These are phyloP conservation scores for Thelaira solivaga DNA, from an alignment of 2,888 invertebrate genomes.

Conservation along the genomic window DNA sequence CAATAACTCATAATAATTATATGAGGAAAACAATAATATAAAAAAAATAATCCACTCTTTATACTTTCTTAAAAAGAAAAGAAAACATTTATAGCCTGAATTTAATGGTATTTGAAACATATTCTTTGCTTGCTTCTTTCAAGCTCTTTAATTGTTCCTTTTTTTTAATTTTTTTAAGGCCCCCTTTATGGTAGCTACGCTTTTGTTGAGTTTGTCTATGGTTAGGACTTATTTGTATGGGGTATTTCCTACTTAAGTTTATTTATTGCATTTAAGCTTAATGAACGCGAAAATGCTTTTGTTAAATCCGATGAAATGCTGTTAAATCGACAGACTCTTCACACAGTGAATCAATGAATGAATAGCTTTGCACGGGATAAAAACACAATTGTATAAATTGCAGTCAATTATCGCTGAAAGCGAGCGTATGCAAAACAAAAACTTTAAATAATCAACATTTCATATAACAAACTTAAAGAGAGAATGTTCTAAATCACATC, in stretches of 20 bases:
- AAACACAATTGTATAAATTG: slow-evolving; percentile 30
- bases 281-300: slow-evolving; percentile 55
- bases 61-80: no score
- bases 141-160: no score
- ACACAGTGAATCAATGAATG: neutral
- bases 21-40: no score
- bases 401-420: slow-evolving; percentile 12
- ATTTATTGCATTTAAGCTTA: slow-evolving; percentile 58
- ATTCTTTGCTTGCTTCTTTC: no score
- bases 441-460: neutral
- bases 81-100: no score
- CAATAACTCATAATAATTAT: no score
- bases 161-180: no score
- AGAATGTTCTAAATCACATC: no score
- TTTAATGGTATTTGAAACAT: no score
- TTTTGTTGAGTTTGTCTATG: neutral
- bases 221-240: slow-evolving; percentile 20
- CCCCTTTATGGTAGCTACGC: neutral
- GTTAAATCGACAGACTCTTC: slow-evolving; percentile 19
- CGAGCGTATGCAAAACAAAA: neutral
- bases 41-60: no score
- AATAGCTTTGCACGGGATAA: slow-evolving; percentile 14
- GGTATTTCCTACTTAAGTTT: slow-evolving; percentile 35
- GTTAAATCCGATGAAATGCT: slow-evolving; percentile 46
- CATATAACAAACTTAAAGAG: no score